Base-by-base conservation (phyloP, 2,888 invertebrate genomes). In the Cheilosia variabilis region DNA sequence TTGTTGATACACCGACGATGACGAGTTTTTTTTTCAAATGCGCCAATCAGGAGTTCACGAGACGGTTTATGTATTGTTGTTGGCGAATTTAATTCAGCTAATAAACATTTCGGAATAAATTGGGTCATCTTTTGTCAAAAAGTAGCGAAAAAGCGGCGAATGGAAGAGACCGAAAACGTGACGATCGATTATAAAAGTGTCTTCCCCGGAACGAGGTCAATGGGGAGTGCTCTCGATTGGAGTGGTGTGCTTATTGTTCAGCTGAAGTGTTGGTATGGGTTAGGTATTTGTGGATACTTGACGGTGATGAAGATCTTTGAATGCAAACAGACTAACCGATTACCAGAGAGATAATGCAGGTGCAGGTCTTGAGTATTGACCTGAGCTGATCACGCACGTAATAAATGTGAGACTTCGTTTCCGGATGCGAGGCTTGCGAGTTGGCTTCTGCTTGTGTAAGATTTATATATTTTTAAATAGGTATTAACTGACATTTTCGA, bases 21-120 rank as follows among this genome's bases (percentile, higher is more conserved):
- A 53, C 69, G 79, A n/a, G 63, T 10, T 37, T 22, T 34, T 50
- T 24, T 6, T 27, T 27, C 6, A 27, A 6, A 68, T 47, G 52
- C 63, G 58, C 13, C 13, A 83, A 79, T 83, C 73, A 75, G 50
- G 65, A 75, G 84, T 79, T 84, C 84, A 84, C 69, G 65, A 78
- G 68, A 79, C 75, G 84, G 75, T 71, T 75, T 79, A 50, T 66
- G 37, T 53, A 58, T 37, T 19, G n/a, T 53, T 53, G 17, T 50
- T 55, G 66, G 80, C 47, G 63, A 75, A 75, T 75, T 75, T 63
- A 53, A 79, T 69, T 79, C 68, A 45, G 27, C 24, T 47, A 27
- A 24, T 55, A 50, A 60, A 17, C 7, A 7, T 43, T 62, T 52
- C 24, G 24, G 45, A 24, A 27, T 69, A 71, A 66, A 80, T 75